Conservation (phyloP, 2,888 invertebrate genomes). For the Tachystola acroxantha region DNA sequence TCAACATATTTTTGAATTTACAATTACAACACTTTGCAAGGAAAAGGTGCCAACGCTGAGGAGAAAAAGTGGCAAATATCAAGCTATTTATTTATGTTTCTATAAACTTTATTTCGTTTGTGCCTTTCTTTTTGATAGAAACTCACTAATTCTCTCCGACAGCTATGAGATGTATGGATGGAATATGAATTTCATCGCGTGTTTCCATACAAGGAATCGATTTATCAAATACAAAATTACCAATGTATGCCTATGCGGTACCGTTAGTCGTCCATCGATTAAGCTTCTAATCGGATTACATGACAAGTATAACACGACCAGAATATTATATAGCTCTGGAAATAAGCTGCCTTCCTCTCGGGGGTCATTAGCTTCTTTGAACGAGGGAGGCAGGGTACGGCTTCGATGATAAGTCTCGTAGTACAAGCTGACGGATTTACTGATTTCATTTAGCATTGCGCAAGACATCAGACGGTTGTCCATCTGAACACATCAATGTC, state of each 20-base stretch:
- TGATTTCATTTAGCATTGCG: conserved; percentile 57
- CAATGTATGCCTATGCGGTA: conserved; percentile 14
- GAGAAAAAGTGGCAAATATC: too few relatives aligned
- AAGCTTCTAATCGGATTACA: conserved; percentile 62
- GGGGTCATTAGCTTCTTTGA: neutral
- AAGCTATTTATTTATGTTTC: too few relatives aligned
- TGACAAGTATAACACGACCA: conserved; percentile 18
- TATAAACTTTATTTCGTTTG: too few relatives aligned
- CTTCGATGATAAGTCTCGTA: neutral
- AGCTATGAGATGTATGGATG: too few relatives aligned
- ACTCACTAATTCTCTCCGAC: too few relatives aligned
- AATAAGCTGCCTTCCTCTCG: neutral
- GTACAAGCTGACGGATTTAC: conserved; percentile 49
- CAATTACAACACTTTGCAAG: too few relatives aligned
- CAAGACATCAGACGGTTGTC: conserved; percentile 31
- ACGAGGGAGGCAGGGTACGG: neutral
- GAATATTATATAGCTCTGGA: neutral
- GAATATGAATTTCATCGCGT: too few relatives aligned
- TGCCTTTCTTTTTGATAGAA: too few relatives aligned
- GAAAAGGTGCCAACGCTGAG: too few relatives aligned
- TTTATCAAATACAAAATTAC: conserved; percentile 9
- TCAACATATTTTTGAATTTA: too few relatives aligned
- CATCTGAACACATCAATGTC: conserved; percentile 21
- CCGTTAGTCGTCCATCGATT: conserved; percentile 53
- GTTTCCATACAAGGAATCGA: neutral